These are phyloP conservation scores for Pachyramphus minor DNA, from an alignment of 2,113 vertebrate species.

Conservation along the genomic window DNA sequence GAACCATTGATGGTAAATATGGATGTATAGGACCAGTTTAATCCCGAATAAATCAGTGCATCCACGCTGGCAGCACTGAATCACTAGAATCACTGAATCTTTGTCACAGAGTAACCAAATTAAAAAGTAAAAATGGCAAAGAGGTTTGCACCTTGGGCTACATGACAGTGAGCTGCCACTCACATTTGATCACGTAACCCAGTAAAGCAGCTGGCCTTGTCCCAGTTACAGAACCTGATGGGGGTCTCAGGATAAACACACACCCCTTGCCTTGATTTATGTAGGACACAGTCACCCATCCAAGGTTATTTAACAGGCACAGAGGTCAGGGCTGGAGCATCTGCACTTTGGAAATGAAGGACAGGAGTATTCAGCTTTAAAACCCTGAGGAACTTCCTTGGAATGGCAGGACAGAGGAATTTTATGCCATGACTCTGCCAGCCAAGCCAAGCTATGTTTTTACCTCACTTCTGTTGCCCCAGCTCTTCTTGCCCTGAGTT, in stretches of 20 bases:
- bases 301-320: background rate
- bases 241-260: background rate
- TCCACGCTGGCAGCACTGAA: background rate
- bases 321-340: background rate
- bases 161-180: background rate
- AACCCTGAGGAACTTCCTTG: background rate
- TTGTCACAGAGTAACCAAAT: background rate
- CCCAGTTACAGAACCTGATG: background rate
- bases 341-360: background rate
- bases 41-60: background rate
- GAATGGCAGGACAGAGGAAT: background rate
- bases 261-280: background rate
- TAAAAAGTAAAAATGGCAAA: background rate
- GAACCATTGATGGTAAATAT: slow-evolving; percentile 20
- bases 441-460: background rate
- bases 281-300: background rate
- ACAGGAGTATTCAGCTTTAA: background rate
- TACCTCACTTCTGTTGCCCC: background rate
- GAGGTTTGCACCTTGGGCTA: background rate
- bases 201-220: background rate
- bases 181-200: background rate
- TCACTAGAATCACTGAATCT: background rate
- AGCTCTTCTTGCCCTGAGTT: background rate
- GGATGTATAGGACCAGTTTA: background rate
- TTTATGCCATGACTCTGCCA: background rate